phyloP scores from a whole-genome alignment of 2,888 invertebrate species.

The Icerya purchasi region DNA sequence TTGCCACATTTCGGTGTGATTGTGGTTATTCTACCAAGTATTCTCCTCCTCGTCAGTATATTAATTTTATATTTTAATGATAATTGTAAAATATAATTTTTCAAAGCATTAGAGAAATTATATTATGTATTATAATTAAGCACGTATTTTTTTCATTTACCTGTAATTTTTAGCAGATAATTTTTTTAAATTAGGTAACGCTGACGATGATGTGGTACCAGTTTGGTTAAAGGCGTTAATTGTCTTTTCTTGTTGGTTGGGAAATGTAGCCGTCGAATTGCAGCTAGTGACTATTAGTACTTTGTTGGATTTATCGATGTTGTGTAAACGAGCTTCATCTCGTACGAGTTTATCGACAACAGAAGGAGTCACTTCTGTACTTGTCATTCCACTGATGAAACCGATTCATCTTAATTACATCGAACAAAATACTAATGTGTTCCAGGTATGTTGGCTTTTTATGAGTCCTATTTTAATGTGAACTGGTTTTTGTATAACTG shows the following conservation, averaged over 20 bases:
- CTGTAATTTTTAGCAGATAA: too few species aligned
- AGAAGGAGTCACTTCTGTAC: slow-evolving; percentile 38
- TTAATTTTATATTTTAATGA: too few species aligned
- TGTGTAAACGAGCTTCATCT: slow-evolving; percentile 12
- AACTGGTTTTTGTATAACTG: too few species aligned
- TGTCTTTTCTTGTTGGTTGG: slow-evolving; percentile 42
- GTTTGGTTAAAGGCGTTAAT: slow-evolving; percentile 49
- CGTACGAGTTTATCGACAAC: slow-evolving; percentile 24
- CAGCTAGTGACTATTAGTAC: slow-evolving; percentile 46
- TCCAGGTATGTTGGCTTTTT: slow-evolving; percentile 41
- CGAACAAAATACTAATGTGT: slow-evolving; percentile 42
- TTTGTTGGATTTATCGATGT: slow-evolving; percentile 37
- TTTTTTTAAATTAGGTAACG: not conserved
- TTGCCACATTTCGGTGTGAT: too few species aligned
- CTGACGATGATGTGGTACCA: slow-evolving; percentile 28
- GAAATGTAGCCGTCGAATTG: slow-evolving; percentile 35
- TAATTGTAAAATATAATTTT: too few species aligned
- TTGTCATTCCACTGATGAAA: slow-evolving; percentile 45
- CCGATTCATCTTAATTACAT: slow-evolving; percentile 41
- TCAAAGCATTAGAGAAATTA: too few species aligned
- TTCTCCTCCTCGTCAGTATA: too few species aligned
- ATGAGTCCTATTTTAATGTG: too few species aligned
- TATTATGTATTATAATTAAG: too few species aligned
- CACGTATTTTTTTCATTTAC: too few species aligned
- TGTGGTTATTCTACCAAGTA: too few species aligned